phyloP scores from a whole-genome alignment of 2,113 vertebrate genomes.

The Paramisgurnus dabryanus region DNA sequence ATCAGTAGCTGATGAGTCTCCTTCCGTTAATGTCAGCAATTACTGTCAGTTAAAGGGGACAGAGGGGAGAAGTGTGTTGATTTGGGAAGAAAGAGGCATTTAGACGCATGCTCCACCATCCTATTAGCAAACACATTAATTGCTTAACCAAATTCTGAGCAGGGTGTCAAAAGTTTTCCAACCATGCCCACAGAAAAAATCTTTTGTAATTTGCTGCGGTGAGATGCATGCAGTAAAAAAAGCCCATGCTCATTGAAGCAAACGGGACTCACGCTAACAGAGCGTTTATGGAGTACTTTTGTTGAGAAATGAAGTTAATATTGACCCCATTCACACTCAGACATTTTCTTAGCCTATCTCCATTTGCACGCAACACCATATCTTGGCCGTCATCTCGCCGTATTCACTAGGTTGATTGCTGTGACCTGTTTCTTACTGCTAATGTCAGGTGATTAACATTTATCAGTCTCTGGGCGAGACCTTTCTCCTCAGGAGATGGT shows the following conservation, averaged over 20 bases:
- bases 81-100: slow-evolving; percentile 36
- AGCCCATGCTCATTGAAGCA: background rate
- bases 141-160: slow-evolving; percentile 16
- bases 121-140: slow-evolving; percentile 36
- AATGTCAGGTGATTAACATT: slow-evolving; percentile 79
- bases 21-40: slow-evolving; percentile 30
- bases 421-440: slow-evolving; percentile 53
- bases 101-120: slow-evolving; percentile 24
- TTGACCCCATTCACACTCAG: slow-evolving; percentile 8
- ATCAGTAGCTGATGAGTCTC: slow-evolving; percentile 17
- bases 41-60: slow-evolving; percentile 30
- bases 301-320: slow-evolving; percentile 28
- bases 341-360: background rate
- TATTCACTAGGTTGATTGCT: slow-evolving; percentile 49
- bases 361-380: slow-evolving; percentile 40
- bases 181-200: background rate
- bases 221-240: slow-evolving; percentile 7
- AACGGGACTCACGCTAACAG: background rate
- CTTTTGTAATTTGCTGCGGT: slow-evolving; percentile 14
- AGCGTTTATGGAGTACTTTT: background rate
- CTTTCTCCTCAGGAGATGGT: slow-evolving; percentile 66
- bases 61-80: slow-evolving; percentile 33
- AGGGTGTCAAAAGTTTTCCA: background rate
- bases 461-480: slow-evolving; percentile 73
- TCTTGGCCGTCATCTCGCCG: slow-evolving; percentile 32